phyloP scores from a whole-genome alignment of 2,113 vertebrate genomes.

The Stictonetta naevosa region DNA sequence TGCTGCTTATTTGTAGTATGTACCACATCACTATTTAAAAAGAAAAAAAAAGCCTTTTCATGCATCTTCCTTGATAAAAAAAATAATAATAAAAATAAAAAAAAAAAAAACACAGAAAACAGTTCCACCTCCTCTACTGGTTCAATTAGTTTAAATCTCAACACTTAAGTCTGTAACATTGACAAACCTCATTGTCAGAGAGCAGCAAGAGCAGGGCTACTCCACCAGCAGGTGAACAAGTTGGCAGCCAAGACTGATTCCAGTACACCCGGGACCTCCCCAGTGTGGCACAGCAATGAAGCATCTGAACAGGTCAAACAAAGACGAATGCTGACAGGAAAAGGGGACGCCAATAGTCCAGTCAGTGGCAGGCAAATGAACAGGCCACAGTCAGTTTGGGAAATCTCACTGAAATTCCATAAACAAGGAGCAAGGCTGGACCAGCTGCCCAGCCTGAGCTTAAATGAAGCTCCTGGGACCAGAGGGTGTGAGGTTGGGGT shows the following conservation, averaged over 20 bases:
- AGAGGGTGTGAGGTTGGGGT: background rate
- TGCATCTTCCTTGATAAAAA: too few species aligned
- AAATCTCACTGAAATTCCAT: rapidly evolving
- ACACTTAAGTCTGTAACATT: background rate
- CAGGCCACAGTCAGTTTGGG: rapidly evolving
- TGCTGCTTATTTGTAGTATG: background rate
- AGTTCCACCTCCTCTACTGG: background rate
- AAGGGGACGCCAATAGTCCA: background rate
- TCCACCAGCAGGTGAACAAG: background rate
- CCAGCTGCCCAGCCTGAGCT: rapidly evolving
- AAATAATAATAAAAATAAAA: too few species aligned
- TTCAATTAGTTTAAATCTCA: background rate
- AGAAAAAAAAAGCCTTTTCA: background rate
- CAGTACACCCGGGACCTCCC: rapidly evolving
- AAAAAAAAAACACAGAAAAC: too few species aligned
- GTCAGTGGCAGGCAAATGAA: rapidly evolving
- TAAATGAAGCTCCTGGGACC: background rate
- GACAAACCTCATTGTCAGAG: background rate
- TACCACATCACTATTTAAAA: background rate
- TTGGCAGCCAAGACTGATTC: rapidly evolving
- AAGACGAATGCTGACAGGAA: rapidly evolving
- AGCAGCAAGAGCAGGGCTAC: background rate
- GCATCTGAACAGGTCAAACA: rapidly evolving
- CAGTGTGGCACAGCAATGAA: background rate
- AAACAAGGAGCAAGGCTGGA: rapidly evolving